A percentile compares a stretch with the other conserved stretches of the same genome.
These are phyloP conservation scores for Diabrotica undecimpunctata DNA, from an alignment of 1,140 invertebrate species.

Conservation along the genomic window DNA sequence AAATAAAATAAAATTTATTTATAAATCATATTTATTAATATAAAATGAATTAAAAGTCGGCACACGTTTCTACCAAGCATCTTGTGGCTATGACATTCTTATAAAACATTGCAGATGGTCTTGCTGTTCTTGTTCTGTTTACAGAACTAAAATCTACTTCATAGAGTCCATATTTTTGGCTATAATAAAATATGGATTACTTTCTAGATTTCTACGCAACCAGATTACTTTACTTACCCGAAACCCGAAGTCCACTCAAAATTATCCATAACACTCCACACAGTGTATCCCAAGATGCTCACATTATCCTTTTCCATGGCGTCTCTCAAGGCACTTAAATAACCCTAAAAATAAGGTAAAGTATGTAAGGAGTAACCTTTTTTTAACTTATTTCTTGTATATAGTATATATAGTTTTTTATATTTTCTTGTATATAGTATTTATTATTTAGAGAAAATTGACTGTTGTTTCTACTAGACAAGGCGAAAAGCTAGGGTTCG, in stretches of 20 bases:
- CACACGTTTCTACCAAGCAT: conserved; percentile 23
- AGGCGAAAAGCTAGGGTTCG: too few relatives aligned
- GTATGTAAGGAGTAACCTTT: too few relatives aligned
- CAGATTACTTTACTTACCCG: neutral
- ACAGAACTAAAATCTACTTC: conserved; percentile 56
- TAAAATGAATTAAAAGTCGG: neutral
- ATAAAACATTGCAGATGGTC: conserved; percentile 50
- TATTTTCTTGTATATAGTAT: too few relatives aligned
- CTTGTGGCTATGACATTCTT: conserved; percentile 39
- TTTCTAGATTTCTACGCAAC: too few relatives aligned
- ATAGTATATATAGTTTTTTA: too few relatives aligned
- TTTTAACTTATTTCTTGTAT: too few relatives aligned
- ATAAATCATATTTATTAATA: too few relatives aligned
- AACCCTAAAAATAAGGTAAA: neutral
- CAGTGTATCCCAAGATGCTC: conserved; percentile 53
- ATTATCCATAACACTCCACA: conserved; percentile 64
- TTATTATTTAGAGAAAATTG: too few relatives aligned
- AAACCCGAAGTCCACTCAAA: conserved; percentile 54
- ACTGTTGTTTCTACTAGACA: too few relatives aligned
- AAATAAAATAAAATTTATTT: too few relatives aligned
- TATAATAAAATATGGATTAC: conserved; percentile 35
- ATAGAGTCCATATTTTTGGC: conserved; percentile 56
- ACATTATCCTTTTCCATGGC: conserved; percentile 39
- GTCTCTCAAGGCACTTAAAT: conserved; percentile 7
- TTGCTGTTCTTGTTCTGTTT: conserved; percentile 49